Percentiles rank a stretch among this genome's conserved stretches.
Evolutionary conservation across 2,797 vertebrate species (phyloP).

Genomic region (Gymnopithys bicolor): DNA sequence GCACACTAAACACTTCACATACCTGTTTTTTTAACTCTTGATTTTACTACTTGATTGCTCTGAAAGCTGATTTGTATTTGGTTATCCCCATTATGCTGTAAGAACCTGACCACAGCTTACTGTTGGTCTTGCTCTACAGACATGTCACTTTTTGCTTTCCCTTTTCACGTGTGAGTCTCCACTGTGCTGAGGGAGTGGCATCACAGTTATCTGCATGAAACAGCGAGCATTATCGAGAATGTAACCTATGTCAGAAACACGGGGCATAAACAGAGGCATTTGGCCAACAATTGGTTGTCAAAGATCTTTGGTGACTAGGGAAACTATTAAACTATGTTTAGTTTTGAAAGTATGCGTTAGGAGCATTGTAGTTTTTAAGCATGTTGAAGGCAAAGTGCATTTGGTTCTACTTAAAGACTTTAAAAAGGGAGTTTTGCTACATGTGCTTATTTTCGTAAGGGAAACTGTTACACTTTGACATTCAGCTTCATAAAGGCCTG

Average conservation of each 20-base stretch:
- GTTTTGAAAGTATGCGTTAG: not conserved
- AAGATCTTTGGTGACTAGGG: not conserved
- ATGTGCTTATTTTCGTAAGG: not conserved
- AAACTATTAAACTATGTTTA: not conserved
- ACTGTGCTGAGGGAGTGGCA: not conserved
- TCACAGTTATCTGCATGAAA: conserved; percentile 16
- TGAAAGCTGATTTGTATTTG: not conserved
- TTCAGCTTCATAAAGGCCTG: not conserved
- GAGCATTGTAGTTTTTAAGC: not conserved
- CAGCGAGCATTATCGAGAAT: not conserved
- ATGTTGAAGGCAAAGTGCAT: not conserved
- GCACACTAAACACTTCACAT: not conserved
- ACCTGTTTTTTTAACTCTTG: not conserved
- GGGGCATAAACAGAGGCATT: not conserved
- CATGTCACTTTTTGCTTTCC: not conserved
- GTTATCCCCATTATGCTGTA: not conserved
- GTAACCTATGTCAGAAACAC: not conserved
- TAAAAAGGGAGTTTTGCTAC: not conserved
- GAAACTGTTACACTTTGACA: not conserved
- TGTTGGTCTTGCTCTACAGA: not conserved
- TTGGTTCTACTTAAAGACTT: not conserved
- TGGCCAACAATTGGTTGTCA: not conserved
- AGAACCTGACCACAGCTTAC: not conserved
- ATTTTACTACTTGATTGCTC: not conserved
- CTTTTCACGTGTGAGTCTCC: not conserved